phyloP scores from a whole-genome alignment of 2,113 vertebrate genomes.

The Gila orcuttii region DNA sequence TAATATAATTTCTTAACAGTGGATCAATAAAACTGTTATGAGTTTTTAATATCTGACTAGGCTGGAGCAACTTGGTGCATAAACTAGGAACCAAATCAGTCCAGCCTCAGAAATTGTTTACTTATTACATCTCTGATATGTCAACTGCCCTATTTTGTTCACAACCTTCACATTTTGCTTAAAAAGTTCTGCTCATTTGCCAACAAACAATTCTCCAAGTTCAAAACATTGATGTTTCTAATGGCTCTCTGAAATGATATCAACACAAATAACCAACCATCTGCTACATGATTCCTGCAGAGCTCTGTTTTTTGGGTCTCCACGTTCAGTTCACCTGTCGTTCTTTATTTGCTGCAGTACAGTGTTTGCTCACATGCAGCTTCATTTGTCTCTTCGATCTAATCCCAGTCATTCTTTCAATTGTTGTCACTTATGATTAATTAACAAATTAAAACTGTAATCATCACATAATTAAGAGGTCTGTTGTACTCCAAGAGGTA shows the following conservation, averaged over 20 bases:
- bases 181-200: constrained; percentile 5
- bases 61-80: not conserved
- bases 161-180: not conserved
- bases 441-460: constrained; percentile 8
- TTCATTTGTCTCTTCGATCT: constrained; percentile 8
- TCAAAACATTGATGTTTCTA: not conserved
- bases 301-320: not conserved
- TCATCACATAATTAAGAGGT: constrained; percentile 13
- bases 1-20: not conserved
- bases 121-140: not conserved
- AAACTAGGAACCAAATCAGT: not conserved
- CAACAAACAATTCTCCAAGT: constrained; percentile 3
- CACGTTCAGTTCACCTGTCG: constrained; percentile 1
- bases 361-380: not conserved
- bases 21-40: not conserved
- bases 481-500: not conserved
- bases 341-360: not conserved
- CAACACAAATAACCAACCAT: constrained; percentile 11
- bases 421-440: constrained; percentile 20
- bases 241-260: not conserved
- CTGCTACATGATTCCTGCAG: not conserved
- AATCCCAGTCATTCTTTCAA: constrained; percentile 3
- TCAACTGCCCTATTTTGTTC: not conserved
- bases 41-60: not conserved
- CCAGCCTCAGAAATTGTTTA: not conserved